These are phyloP conservation scores for Hylomyscus alleni DNA, from an alignment of 2,797 vertebrate species.

Conservation along the genomic window DNA sequence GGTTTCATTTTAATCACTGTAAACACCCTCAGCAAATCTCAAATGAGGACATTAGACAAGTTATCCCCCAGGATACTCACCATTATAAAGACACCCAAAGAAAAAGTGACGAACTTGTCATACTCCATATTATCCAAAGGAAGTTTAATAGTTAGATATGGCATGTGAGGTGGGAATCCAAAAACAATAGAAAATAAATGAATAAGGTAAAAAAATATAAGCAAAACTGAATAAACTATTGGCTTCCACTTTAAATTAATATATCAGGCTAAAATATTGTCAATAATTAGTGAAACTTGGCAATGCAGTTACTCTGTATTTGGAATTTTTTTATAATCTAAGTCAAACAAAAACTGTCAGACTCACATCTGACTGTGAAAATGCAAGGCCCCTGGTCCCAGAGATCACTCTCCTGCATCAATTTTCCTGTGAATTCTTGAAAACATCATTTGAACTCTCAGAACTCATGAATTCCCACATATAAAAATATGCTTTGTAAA, in stretches of 20 bases:
- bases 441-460: background rate
- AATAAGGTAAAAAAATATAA: background rate
- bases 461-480: constrained; percentile 14
- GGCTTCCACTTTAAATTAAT: background rate
- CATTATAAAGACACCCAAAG: background rate
- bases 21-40: background rate
- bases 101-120: background rate
- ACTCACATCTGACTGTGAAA: background rate
- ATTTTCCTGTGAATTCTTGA: constrained; percentile 22
- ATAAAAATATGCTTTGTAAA: constrained; percentile 4
- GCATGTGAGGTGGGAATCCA: background rate
- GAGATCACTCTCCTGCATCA: background rate
- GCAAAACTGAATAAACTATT: background rate
- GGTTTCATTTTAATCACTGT: background rate
- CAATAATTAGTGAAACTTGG: background rate
- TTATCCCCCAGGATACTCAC: background rate
- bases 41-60: background rate
- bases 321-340: background rate
- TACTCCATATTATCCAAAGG: background rate
- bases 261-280: background rate
- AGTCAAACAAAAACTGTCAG: background rate
- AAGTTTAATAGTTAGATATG: background rate
- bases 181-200: background rate
- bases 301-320: background rate
- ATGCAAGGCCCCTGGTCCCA: background rate